These are phyloP conservation scores for Sinonovacula constricta DNA, from an alignment of 1,140 invertebrate genomes.

Conservation along the genomic window DNA sequence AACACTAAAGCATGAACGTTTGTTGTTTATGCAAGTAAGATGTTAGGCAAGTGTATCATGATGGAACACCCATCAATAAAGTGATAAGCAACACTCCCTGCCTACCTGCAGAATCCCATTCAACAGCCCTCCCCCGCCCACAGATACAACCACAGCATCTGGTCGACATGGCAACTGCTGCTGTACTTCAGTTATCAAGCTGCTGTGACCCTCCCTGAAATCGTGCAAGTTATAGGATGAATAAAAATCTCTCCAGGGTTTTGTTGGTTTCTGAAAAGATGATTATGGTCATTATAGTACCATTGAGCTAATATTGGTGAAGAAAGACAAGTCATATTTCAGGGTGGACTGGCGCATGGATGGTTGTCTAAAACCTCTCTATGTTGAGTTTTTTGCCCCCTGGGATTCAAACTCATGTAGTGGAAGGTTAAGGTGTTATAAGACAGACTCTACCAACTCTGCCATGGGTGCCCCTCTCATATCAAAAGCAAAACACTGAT, in stretches of 20 bases:
- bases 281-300: neutral
- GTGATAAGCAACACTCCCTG: too few species aligned
- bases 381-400: too few species aligned
- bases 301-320: neutral
- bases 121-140: constrained; percentile 81
- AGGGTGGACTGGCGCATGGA: neutral
- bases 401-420: too few species aligned
- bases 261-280: too few species aligned
- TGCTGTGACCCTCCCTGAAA: constrained; percentile 79
- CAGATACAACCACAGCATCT: constrained; percentile 78
- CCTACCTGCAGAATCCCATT: constrained; percentile 70
- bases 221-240: neutral
- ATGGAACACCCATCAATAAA: too few species aligned
- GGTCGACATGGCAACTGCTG: constrained; percentile 74
- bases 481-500: too few species aligned
- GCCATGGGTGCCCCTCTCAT: too few species aligned
- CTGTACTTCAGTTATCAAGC: constrained; percentile 79
- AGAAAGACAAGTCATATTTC: neutral
- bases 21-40: too few species aligned
- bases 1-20: too few species aligned
- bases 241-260: neutral
- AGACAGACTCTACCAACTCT: too few species aligned
- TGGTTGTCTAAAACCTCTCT: neutral
- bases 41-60: too few species aligned
- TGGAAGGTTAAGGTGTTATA: too few species aligned